phyloP scores from a whole-genome alignment of 2,888 invertebrate genomes.

The Callyntrura sp. region DNA sequence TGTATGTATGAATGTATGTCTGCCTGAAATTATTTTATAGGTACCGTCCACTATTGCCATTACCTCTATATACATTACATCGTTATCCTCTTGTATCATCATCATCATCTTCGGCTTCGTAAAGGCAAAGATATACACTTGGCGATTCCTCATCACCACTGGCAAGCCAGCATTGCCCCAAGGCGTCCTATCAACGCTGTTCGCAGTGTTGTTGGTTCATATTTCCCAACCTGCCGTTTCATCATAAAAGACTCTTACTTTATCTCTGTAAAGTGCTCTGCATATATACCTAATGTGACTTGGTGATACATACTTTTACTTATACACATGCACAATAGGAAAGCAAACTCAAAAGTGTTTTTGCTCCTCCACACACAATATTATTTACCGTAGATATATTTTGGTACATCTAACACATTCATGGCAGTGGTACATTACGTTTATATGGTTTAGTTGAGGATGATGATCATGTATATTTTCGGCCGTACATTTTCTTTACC shows the following conservation, averaged over 20 bases:
- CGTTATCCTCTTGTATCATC: not conserved
- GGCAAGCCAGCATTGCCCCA: slow-evolving; percentile 31
- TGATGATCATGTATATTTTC: not conserved
- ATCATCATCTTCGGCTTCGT: not conserved
- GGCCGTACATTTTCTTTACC: too few relatives aligned
- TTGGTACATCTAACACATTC: too few relatives aligned
- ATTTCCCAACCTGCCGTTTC: slow-evolving; percentile 53
- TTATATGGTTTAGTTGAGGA: too few relatives aligned
- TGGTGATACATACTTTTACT: too few relatives aligned
- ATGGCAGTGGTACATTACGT: too few relatives aligned
- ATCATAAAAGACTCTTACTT: not conserved
- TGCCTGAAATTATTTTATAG: not conserved
- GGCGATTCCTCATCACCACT: not conserved
- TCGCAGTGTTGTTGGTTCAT: not conserved
- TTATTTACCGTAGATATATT: too few relatives aligned
- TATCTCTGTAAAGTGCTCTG: too few relatives aligned
- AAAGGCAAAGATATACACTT: not conserved
- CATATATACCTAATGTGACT: too few relatives aligned
- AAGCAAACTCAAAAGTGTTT: too few relatives aligned
- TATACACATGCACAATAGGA: too few relatives aligned
- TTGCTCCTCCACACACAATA: too few relatives aligned
- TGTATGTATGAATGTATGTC: not conserved
- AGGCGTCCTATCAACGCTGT: slow-evolving; percentile 51
- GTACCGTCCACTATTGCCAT: not conserved
- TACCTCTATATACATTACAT: too few relatives aligned